Evolutionary conservation across 2,113 vertebrate genomes (phyloP).

Genomic region (Bothrops jararaca): DNA sequence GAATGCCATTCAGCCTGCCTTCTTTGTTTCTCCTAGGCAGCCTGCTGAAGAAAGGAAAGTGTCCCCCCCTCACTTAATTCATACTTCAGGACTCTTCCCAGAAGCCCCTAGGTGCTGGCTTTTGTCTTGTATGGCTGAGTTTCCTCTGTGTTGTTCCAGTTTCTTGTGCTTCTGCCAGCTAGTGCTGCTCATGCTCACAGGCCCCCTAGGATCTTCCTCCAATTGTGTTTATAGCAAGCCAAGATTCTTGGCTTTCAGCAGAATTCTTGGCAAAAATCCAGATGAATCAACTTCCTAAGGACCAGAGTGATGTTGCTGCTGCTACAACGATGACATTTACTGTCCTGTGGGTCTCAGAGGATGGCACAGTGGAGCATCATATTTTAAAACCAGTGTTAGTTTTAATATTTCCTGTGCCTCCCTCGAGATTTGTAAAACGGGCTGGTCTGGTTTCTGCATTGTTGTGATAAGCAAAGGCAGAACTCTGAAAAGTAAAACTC

Average conservation of each 20-base stretch:
- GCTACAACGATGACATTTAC: background rate
- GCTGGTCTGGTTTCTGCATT: background rate
- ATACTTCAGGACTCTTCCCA: background rate
- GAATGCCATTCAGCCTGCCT: background rate
- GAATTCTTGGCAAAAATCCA: constrained; percentile 7
- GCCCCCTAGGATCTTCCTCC: constrained; percentile 12
- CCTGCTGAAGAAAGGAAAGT: background rate
- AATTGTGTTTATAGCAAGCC: constrained; percentile 8
- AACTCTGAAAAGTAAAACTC: background rate
- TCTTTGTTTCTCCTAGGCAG: too few species aligned
- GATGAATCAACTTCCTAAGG: background rate
- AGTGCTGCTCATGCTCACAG: background rate
- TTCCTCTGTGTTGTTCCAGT: background rate
- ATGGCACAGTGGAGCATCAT: background rate
- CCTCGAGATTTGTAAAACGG: background rate
- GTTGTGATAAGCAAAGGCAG: background rate
- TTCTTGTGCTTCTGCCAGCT: background rate
- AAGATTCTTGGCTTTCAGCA: background rate
- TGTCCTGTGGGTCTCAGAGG: background rate
- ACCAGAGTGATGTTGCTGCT: background rate
- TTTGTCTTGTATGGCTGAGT: background rate
- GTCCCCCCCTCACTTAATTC: background rate
- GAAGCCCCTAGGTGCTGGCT: background rate
- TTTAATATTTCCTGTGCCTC: background rate
- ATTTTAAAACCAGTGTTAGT: background rate